Percentiles rank a stretch among this genome's conserved stretches.
phyloP scores from a whole-genome alignment of 2,797 vertebrate species.

The Poeciliopsis presidionis region DNA sequence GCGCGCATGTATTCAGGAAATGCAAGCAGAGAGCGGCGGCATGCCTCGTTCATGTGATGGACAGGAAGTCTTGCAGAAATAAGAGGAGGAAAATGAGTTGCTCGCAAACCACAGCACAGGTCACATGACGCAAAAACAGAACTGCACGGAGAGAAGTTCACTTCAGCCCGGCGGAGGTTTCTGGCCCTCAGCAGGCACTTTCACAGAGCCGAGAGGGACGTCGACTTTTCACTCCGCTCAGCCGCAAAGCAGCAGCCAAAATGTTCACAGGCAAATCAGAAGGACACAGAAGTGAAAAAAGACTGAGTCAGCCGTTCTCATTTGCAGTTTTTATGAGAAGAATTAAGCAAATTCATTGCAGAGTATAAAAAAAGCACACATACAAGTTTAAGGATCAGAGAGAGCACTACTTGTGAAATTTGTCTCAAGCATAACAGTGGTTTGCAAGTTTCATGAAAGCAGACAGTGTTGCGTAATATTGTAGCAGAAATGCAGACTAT shows the following conservation, averaged over 20 bases:
- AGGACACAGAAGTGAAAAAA: not conserved
- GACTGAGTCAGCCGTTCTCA: not conserved
- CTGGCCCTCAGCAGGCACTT: slow-evolving; percentile 37
- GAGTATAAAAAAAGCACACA: not conserved
- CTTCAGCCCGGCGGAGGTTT: slow-evolving; percentile 56
- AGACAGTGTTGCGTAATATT: not conserved
- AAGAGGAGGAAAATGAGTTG: slow-evolving; percentile 66
- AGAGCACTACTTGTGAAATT: not conserved
- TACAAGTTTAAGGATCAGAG: not conserved
- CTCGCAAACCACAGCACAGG: slow-evolving; percentile 73
- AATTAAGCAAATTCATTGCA: not conserved
- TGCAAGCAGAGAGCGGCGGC: slow-evolving; percentile 38
- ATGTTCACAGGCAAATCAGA: not conserved
- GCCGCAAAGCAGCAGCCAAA: not conserved
- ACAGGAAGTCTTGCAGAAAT: slow-evolving; percentile 82
- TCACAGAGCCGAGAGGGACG: not conserved
- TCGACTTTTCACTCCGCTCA: slow-evolving; percentile 20
- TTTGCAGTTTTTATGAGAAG: not conserved
- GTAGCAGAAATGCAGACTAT: slow-evolving; percentile 26
- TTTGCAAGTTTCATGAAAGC: slow-evolving; percentile 5
- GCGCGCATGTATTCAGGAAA: slow-evolving; percentile 56
- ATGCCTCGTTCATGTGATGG: slow-evolving; percentile 66
- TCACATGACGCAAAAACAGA: slow-evolving; percentile 80
- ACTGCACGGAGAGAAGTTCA: slow-evolving; percentile 50
- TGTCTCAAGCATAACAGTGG: not conserved